phyloP scores from a whole-genome alignment of 2,888 invertebrate genomes.

The Tetheella fluctuosa region DNA sequence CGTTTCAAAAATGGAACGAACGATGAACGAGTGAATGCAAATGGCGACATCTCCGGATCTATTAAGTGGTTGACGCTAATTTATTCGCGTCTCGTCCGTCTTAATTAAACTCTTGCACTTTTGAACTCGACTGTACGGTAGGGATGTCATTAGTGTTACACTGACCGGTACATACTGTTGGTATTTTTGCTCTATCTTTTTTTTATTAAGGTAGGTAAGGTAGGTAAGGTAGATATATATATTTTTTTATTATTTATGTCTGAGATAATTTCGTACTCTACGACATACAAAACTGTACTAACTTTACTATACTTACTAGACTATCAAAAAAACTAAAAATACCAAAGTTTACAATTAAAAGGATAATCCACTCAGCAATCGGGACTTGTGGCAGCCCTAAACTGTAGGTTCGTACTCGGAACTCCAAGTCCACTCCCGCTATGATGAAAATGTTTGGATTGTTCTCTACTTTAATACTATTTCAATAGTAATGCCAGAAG shows the following conservation, averaged over 20 bases:
- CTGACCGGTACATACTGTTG: background rate
- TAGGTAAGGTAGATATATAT: no score
- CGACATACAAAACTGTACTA: no score
- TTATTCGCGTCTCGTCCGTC: conserved; percentile 52
- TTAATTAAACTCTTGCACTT: conserved; percentile 62
- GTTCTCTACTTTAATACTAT: conserved; percentile 3
- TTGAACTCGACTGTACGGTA: conserved; percentile 30
- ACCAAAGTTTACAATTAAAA: no score
- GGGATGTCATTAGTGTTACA: conserved; percentile 15
- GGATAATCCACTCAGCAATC: no score
- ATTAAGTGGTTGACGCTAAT: conserved; percentile 50
- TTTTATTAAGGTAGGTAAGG: background rate
- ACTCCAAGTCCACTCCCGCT: background rate
- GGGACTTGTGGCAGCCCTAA: background rate
- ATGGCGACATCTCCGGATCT: conserved; percentile 42
- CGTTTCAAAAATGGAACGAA: conserved; percentile 42
- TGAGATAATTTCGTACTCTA: no score
- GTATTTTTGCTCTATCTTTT: background rate
- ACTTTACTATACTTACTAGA: no score
- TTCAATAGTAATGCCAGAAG: background rate
- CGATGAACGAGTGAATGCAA: conserved; percentile 44
- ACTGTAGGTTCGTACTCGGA: background rate
- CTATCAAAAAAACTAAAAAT: no score
- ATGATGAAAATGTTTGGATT: background rate
- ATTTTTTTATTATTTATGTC: no score